Base-by-base conservation (phyloP, 1,140 invertebrate species). In the Atta texana region DNA sequence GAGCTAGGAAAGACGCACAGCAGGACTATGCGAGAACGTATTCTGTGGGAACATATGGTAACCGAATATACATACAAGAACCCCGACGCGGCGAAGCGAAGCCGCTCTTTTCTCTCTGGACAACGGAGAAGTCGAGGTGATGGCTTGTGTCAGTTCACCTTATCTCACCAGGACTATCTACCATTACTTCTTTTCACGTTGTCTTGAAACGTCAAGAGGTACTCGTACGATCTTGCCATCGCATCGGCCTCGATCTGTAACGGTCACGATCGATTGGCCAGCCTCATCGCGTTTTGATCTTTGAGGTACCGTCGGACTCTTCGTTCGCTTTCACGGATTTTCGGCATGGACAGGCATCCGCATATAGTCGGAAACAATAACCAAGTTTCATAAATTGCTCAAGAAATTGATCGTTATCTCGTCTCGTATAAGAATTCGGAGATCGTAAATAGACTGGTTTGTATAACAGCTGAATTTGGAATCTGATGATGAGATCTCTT, bases 91-190 rank as follows among this genome's bases (percentile, higher is more conserved):
- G 84, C 87, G 77, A 82, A 82, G 87, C 87, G 85, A 91, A 89
- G 85, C 55, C 63, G 74, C 53, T 89, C 85, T 80, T 71, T 59
- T 76, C 57, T 75, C 59, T 49, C 74, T 66, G 87, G 86, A 80
- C 86, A 88, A 89, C 87, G 82, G 78, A 88, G 82, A 74, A 88
- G 74, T 69, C 64, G 84, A 92, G 88, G 91, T 91, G 89, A 92
- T 91, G 89, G 87, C 89, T 92, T 87, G 87, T 90, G 89, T 92
- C 91, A 86, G 89, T 71, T 89, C 68, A 78, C 55, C 88, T 92
- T 93, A 92, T 93, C 92, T 93, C 64, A 39, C 24, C 90, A 90
- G 82, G 80, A 88, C 92, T 92, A 93, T 94, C 93, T 92, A 87
- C 90, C 88, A 90, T 93, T 91, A 90, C 88, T 93, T 87, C 87